A percentile compares a stretch with the other conserved stretches of the same genome.
Conservation (phyloP, 2,797 vertebrate genomes). For the Microctenopoma stevenorrisi region DNA sequence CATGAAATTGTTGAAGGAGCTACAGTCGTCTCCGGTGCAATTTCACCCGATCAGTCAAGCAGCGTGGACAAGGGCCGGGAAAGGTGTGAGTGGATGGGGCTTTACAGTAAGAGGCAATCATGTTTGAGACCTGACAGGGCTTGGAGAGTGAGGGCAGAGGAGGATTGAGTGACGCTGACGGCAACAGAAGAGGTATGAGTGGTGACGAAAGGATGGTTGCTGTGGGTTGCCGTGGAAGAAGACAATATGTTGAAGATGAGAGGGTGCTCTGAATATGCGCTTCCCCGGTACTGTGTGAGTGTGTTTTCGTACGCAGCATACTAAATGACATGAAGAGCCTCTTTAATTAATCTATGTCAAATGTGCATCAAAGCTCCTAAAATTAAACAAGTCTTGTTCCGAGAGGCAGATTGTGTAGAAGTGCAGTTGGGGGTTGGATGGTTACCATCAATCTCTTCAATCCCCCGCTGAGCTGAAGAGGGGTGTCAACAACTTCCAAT, state of each 20-base stretch:
- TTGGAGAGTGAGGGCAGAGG: slow-evolving; percentile 22
- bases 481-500: slow-evolving; percentile 25
- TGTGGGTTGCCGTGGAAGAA: not conserved
- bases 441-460: slow-evolving; percentile 4
- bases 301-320: not conserved
- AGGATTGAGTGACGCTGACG: slow-evolving; percentile 26
- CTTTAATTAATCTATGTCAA: slow-evolving; percentile 71
- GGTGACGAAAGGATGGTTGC: not conserved
- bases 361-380: slow-evolving; percentile 52
- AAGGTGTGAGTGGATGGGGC: slow-evolving; percentile 62
- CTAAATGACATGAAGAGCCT: slow-evolving; percentile 54
- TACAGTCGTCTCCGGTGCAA: slow-evolving; percentile 43
- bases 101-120: slow-evolving; percentile 66
- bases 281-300: slow-evolving; percentile 5
- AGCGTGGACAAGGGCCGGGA: slow-evolving; percentile 39
- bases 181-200: slow-evolving; percentile 8
- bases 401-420: slow-evolving; percentile 17
- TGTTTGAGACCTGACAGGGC: slow-evolving; percentile 46
- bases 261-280: slow-evolving; percentile 31
- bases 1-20: slow-evolving; percentile 64
- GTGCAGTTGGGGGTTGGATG: slow-evolving; percentile 8
- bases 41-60: slow-evolving; percentile 64
- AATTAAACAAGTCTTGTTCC: slow-evolving; percentile 58
- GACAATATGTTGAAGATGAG: slow-evolving; percentile 19
- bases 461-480: slow-evolving; percentile 36